Evolutionary conservation across 2,797 vertebrate genomes (phyloP), one percentile per base, ranked within the genome.

Genomic region (Zenarchopterus dispar): DNA sequence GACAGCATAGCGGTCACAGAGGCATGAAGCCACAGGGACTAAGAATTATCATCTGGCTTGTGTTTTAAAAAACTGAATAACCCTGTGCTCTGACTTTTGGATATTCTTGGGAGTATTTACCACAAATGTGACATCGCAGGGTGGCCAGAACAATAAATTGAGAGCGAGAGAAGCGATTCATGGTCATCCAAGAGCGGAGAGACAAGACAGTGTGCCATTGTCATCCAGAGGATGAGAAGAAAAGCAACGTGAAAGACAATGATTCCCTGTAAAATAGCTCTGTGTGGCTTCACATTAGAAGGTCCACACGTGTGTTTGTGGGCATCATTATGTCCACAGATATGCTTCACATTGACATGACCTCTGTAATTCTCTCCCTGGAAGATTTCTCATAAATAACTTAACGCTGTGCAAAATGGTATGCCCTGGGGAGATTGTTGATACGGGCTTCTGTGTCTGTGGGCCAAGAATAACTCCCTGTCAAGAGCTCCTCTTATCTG

Each of bases 311-410:
- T 54, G 51, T 24, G 48, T 62, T 11, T 60, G 31, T 19, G 55
- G 31, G 57, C 31, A 31, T 51, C 62, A 15, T 62, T 49, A 22
- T 71, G 43, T 77, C 52, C 62, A 44, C 47, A 70, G 74, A 78
- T 72, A 46, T 73, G 78, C 74, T 70, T 70, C 67, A 72, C 82
- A 85, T 82, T 85, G 84, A 84, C 84, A 81, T 60, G 88, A 90
- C 89, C 88, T 88, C 80, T 78, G 80, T 75, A 78, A 84, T 85
- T 82, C 74, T 73, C 58, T 84, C 84, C 61, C 80, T 69, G 48
- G 73, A 84, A 81, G 81, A 84, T 86, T 86, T 77, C 78, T 84
- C 80, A 87, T 88, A 80, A 91, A 91, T 87, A 88, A 86, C 81
- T 89, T 87, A 92, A 86, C 75, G 69, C 78, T 80, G 81, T 83